Evolutionary conservation across 2,797 vertebrate genomes (phyloP), one percentile per base, ranked within the genome.

Genomic region (Labroides dimidiatus): DNA sequence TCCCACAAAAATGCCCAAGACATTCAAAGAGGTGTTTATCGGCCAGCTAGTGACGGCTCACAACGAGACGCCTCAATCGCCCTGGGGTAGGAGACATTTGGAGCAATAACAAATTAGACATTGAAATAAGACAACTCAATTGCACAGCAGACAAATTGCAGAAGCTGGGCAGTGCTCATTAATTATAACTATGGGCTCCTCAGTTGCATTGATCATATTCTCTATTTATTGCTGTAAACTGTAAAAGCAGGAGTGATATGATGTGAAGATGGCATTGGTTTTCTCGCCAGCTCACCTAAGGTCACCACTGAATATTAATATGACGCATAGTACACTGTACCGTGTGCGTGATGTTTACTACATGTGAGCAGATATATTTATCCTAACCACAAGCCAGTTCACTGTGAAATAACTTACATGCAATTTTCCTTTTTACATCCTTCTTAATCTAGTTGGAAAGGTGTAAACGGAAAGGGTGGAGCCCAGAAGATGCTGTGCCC

Each of bases 91-190:
- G 72, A 91, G 78, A 91, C 82, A 80, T 91, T 90, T 82, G 74
- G 80, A 78, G 83, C 83, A 91, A 85, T 90, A 92, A 93, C 90
- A 93, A 92, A 92, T 94, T 89, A 93, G 87, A 91, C 89, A 84
- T 83, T 86, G 89, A 91, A 93, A 93, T 91, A 93, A 90, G 91
- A 93, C 77, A 69, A 88, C 89, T 92, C 89, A 93, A 90, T 93
- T 91, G 89, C 75, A 70, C 84, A 77, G 85, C 71, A 88, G 81
- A 91, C 89, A 91, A 91, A 92, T 86, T 92, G 86, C 90, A 81
- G 75, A 84, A 81, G 86, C 75, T 30, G 51, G 84, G 78, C 86
- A 86, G 76, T 76, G 67, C 77, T 92, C 89, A 93, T 93, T 91
- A 91, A 86, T 91, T 93, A 86, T 71, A 86, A 86, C 87, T 84